Conservation (phyloP, 2,113 vertebrate species). For the Tautogolabrus adspersus region DNA sequence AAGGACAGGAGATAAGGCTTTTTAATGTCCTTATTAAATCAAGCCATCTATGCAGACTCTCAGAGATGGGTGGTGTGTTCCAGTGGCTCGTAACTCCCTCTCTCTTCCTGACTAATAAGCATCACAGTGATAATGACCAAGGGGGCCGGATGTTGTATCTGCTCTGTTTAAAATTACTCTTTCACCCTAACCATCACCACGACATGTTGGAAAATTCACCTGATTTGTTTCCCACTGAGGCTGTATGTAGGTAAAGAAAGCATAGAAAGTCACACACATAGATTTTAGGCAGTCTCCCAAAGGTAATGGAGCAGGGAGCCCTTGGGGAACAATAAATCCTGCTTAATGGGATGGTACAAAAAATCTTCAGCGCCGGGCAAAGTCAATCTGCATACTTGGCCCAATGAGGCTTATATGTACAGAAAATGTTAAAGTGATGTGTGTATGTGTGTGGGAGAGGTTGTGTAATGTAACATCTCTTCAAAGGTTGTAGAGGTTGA, state of each 20-base stretch:
- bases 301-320: constrained; percentile 79
- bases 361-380: constrained; percentile 66
- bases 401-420: constrained; percentile 58
- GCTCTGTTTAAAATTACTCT: constrained; percentile 37
- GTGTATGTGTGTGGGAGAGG: neutral
- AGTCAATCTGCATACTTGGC: constrained; percentile 69
- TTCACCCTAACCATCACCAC: constrained; percentile 57
- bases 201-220: constrained; percentile 33
- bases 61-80: constrained; percentile 53
- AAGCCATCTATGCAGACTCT: constrained; percentile 74
- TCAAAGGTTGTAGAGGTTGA: constrained; percentile 16
- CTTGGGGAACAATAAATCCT: constrained; percentile 78
- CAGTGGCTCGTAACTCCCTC: constrained; percentile 54
- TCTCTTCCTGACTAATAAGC: constrained; percentile 68
- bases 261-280: constrained; percentile 21
- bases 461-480: constrained; percentile 32
- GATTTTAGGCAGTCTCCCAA: constrained; percentile 63
- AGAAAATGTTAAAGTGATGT: constrained; percentile 33
- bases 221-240: constrained; percentile 37
- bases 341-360: constrained; percentile 79
- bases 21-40: constrained; percentile 85
- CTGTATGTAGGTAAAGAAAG: constrained; percentile 30
- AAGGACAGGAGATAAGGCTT: constrained; percentile 80
- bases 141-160: constrained; percentile 45
- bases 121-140: constrained; percentile 71